phyloP scores from a whole-genome alignment of 2,113 vertebrate genomes.

The Sinocyclocheilus rhinocerous region DNA sequence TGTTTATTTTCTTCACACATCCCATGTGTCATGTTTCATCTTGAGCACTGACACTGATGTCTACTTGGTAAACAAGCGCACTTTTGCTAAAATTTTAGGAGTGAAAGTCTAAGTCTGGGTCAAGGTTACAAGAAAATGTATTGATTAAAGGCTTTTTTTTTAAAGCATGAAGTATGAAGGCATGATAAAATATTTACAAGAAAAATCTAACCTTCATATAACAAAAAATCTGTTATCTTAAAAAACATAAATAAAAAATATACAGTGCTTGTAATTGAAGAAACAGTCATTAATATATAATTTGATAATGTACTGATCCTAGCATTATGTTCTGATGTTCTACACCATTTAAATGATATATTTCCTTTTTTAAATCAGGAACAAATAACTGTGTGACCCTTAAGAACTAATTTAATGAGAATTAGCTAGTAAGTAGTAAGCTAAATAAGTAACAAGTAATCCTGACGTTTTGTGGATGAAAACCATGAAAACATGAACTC shows the following conservation, averaged over 20 bases:
- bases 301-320: no score
- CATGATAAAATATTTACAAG: no score
- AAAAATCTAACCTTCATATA: no score
- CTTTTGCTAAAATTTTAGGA: background rate
- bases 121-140: background rate
- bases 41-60: background rate
- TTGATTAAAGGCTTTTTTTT: background rate
- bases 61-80: background rate
- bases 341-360: background rate
- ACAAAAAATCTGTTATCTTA: no score
- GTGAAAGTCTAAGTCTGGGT: background rate
- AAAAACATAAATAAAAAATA: no score
- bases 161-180: no score
- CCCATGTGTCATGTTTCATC: background rate
- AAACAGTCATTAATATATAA: no score
- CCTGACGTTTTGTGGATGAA: conserved; percentile 21
- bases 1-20: background rate
- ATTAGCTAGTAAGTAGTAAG: background rate
- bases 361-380: background rate
- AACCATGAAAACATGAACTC: conserved; percentile 2
- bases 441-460: background rate
- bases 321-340: no score
- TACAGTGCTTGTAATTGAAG: no score
- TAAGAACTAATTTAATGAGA: background rate
- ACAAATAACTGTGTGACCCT: background rate